Percentiles rank a stretch among this genome's conserved stretches.
Evolutionary conservation across 2,797 vertebrate genomes (phyloP).

Genomic region (Schizopygopsis pylzovi): DNA sequence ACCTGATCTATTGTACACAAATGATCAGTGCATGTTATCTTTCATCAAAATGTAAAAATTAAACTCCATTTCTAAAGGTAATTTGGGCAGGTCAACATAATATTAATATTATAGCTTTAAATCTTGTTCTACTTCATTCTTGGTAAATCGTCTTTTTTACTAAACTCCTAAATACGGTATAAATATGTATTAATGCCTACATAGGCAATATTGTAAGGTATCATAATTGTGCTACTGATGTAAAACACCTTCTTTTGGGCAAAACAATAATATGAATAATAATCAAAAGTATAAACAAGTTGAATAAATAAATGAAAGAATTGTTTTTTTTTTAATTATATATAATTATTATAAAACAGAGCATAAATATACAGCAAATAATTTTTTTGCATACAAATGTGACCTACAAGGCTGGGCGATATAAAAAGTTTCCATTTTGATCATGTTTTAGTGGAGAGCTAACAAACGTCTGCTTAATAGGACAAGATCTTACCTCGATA

Average conservation of each 20-base stretch:
- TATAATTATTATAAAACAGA: background rate
- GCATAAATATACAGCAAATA: background rate
- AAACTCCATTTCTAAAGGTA: background rate
- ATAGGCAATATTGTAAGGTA: background rate
- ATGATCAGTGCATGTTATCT: background rate
- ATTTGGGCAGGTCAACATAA: background rate
- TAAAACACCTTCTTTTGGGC: background rate
- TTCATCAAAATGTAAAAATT: background rate
- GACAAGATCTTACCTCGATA: slow-evolving; percentile 76
- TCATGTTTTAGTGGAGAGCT: background rate
- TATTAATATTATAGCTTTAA: background rate
- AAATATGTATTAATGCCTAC: background rate
- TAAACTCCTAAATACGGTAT: background rate
- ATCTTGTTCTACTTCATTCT: background rate
- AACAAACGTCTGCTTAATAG: background rate
- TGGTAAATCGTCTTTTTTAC: background rate
- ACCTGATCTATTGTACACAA: background rate
- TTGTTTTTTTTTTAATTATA: background rate
- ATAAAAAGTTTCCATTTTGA: background rate
- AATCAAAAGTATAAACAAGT: background rate
- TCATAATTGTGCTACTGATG: background rate
- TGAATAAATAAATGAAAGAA: background rate
- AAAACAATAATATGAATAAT: background rate
- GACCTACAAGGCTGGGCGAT: background rate
- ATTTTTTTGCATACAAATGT: background rate